phyloP scores from a whole-genome alignment of 1,140 invertebrate genomes.

The Drosophila hydei region DNA sequence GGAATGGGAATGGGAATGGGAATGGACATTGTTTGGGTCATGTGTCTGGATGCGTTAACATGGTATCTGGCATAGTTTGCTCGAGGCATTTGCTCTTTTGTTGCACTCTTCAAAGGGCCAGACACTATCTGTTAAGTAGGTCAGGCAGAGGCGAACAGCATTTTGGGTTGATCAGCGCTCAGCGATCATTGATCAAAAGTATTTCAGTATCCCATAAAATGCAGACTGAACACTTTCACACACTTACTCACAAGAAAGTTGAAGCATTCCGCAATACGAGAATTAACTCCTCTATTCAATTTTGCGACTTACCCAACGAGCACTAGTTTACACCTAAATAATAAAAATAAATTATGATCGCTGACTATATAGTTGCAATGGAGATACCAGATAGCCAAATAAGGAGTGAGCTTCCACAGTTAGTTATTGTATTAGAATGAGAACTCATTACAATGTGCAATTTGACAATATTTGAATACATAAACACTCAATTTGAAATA shows the following conservation, averaged over 20 bases:
- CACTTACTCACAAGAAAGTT: background rate
- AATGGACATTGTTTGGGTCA: constrained; percentile 1
- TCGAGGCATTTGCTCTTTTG: too few species aligned
- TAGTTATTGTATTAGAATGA: too few species aligned
- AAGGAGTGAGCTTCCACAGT: too few species aligned
- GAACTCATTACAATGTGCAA: too few species aligned
- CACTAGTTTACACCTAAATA: too few species aligned
- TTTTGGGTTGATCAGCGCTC: constrained; percentile 1
- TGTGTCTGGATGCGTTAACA: constrained; percentile 25
- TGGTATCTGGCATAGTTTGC: constrained; percentile 55
- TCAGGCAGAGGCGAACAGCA: constrained; percentile 23
- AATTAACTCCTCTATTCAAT: background rate
- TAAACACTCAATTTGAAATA: too few species aligned
- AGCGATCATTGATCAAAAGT: constrained; percentile 21
- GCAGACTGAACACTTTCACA: constrained; percentile 1
- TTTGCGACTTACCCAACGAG: too few species aligned
- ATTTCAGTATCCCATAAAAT: constrained; percentile 27
- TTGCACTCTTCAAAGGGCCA: constrained; percentile 41
- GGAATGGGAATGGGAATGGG: background rate
- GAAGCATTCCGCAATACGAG: background rate
- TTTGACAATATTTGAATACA: too few species aligned
- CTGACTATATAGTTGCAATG: too few species aligned
- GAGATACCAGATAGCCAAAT: too few species aligned
- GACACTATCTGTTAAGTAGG: constrained; percentile 41
- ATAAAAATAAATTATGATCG: too few species aligned